Base-by-base conservation (phyloP, 2,888 invertebrate genomes). In the Patella caerulea region DNA sequence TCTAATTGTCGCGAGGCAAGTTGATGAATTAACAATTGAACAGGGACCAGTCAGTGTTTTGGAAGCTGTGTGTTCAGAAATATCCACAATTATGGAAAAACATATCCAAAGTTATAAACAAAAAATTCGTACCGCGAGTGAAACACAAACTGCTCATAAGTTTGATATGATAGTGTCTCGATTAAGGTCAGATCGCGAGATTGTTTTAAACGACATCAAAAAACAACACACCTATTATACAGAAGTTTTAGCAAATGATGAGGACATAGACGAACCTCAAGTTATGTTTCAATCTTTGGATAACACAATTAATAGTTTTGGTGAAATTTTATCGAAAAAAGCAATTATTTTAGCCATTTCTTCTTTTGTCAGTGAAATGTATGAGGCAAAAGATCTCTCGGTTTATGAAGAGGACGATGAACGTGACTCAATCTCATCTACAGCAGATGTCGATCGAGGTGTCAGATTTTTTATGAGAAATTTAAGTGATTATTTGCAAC, bases 21-120 rank as follows among this genome's bases (percentile, higher is more conserved):
- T 80, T 76, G 83, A 83, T 24, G 83, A 83, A 71, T 81, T 83
- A 81, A 82, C 83, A 54, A 81, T 82, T 59, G 82, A 82, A 24
- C 79, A 82, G 24, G 83, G 82, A 14, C 82, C 83, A 53, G 83
- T 81, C 55, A 83, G 81, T 78, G 82, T 82, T 24, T 75, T 83
- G 45, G 83, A 83, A 54, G 81, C 81, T 14, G 80, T 83, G 74
- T 83, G 83, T 73, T 83, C 83, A 19, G 83, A 83, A 52, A 59
- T 83, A 71, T 83, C 83, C 17, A 82, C 83, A 14, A 79, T 82
- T 69, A 83, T 83, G 77, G 83, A 83, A 76, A 82, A 76, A 29
- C 82, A 83, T 77, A 83, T 83, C 34, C 83, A 83, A 78, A 74
- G 54, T 45, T 81, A 76, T 77, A 83, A 83, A 69, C 80, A 83